Base-by-base conservation (phyloP, 2,888 invertebrate genomes). In the Zelleria hepariella region DNA sequence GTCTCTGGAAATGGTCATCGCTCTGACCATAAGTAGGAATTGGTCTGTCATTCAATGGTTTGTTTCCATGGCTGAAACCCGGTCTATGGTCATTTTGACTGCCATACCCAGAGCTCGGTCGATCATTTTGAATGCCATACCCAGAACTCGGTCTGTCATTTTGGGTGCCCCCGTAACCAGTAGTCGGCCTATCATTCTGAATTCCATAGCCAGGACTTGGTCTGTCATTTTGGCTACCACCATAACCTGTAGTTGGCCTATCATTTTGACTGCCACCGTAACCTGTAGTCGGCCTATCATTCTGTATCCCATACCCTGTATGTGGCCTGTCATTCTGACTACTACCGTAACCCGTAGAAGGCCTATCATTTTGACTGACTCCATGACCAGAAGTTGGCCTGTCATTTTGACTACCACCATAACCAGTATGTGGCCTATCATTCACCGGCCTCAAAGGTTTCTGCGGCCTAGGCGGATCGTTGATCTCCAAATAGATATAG, bases 391-490 rank as follows among this genome's bases (percentile, higher is more conserved):
- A 32, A 32, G 8, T 32, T 32, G 27, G 27, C 10, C 27, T 2
- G 10, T 32, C 2, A 32, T 10, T 32, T 32, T 32, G 27, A n/a
- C n/a, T n/a, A 32, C 6, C 27, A 8, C 27, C 27, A 6, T 32
- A 32, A 10, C 27, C 27, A 2, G 27, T 8, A 32, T 10, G 6
- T 32, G 27, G 27, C 5, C 27, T 32, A n/a, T 72, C 67, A 23
- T 59, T 61, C 0, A 66, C 62, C 25, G 78, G 78, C 26, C 62
- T 69, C 27, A 71, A 5, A 24, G 61, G 79, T 42, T 68, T 72
- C 42, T 80, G 81, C 5, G 80, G 80, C 59, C 79, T 74, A 1
- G 84, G 84, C 4, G 86, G 87, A 60, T 87, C 87, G 49, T 75
- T 66, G 23, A 87, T 87, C 72, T 85, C 80, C 0, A 86, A 71